phyloP scores from a whole-genome alignment of 2,797 vertebrate species.

The Oophaga sylvatica region DNA sequence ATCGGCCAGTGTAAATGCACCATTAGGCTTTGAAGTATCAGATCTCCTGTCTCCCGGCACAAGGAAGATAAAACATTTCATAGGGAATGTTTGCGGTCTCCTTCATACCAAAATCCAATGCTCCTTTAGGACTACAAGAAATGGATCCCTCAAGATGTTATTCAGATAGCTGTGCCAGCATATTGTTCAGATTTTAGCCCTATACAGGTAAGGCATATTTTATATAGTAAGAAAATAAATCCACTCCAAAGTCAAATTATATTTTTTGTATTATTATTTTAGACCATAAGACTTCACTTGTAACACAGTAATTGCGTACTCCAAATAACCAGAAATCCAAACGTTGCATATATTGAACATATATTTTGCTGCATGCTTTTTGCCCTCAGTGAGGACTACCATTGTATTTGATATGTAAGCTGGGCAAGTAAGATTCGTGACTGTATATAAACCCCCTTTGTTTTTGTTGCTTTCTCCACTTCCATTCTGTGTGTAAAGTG shows the following conservation, averaged over 20 bases:
- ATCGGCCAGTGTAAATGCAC: no score
- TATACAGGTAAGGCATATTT: no score
- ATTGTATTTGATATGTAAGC: constrained; percentile 80
- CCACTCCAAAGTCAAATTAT: no score
- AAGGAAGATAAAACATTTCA: no score
- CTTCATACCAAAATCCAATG: no score
- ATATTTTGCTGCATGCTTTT: constrained; percentile 77
- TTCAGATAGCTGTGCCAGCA: no score
- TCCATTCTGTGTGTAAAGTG: constrained; percentile 83
- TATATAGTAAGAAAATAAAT: no score
- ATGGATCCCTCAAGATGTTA: background rate
- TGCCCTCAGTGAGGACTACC: constrained; percentile 96
- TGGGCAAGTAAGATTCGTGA: constrained; percentile 70
- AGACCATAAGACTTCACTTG: background rate
- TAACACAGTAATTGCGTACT: background rate
- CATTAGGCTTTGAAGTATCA: no score
- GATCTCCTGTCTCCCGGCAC: no score
- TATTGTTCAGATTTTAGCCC: no score
- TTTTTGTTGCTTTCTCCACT: constrained; percentile 40
- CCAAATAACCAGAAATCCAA: background rate
- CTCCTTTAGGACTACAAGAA: background rate
- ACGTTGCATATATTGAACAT: constrained; percentile 50
- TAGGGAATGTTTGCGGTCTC: no score
- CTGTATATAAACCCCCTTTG: constrained; percentile 63
- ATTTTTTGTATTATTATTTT: no score